Conservation (phyloP, 2,888 invertebrate species). For the Spisula solida region DNA sequence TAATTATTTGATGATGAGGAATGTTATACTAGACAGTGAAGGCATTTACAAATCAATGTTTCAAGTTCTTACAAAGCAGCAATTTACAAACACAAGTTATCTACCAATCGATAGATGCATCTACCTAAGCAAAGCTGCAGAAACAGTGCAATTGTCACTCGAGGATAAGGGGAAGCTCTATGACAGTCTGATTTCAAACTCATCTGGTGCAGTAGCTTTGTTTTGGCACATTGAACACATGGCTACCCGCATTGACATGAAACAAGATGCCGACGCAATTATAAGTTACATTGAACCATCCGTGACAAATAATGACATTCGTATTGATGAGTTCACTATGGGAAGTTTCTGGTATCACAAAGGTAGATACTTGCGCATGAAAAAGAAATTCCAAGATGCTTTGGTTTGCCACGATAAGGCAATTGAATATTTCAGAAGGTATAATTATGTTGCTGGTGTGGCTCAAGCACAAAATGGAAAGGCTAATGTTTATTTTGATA, state of each 20-base stretch:
- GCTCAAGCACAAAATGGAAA: constrained; percentile 25
- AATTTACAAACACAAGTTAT: not conserved
- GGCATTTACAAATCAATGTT: not conserved
- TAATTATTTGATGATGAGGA: not conserved
- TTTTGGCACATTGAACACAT: not conserved
- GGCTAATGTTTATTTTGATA: constrained; percentile 36
- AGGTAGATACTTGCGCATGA: not conserved
- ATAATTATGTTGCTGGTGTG: not conserved
- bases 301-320: not conserved
- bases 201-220: not conserved
- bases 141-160: not conserved
- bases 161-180: not conserved
- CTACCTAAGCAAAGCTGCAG: not conserved
- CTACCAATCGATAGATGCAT: not conserved
- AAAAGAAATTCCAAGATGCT: not conserved
- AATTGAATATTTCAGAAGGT: not conserved
- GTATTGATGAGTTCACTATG: not conserved
- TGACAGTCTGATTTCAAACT: not conserved
- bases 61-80: not conserved
- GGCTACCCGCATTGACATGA: not conserved
- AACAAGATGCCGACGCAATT: not conserved
- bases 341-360: constrained; percentile 1
- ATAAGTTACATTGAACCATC: not conserved
- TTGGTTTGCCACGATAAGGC: not conserved
- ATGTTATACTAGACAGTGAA: not conserved